phyloP scores from a whole-genome alignment of 2,113 vertebrate species.

The Nycticebus coucang region DNA sequence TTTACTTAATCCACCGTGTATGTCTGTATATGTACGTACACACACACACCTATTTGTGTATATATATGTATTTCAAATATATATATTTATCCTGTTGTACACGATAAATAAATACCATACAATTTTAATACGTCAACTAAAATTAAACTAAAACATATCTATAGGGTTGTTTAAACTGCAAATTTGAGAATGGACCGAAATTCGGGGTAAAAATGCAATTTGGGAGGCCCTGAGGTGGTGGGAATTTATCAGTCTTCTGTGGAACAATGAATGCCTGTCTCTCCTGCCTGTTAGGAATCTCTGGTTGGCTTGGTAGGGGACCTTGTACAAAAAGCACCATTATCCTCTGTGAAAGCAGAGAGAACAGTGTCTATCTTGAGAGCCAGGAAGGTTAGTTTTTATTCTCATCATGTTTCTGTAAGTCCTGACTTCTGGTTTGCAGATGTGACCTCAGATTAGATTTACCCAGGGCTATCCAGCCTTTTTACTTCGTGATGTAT shows the following conservation, averaged over 20 bases:
- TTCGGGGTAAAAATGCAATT: neutral
- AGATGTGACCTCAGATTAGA: neutral
- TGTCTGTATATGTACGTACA: too few relatives aligned
- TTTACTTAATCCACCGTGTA: neutral
- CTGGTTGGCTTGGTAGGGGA: neutral
- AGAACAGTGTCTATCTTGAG: neutral
- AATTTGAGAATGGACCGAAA: too few relatives aligned
- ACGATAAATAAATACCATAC: neutral
- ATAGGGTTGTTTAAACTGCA: neutral
- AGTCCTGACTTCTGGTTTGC: neutral
- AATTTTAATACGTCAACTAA: neutral
- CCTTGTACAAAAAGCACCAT: neutral
- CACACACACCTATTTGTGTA: neutral
- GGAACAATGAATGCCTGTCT: too few relatives aligned
- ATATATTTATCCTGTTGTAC: neutral
- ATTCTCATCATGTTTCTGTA: neutral
- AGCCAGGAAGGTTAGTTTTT: neutral
- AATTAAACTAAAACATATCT: neutral
- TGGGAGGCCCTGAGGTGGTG: too few relatives aligned
- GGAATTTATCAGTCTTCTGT: neutral
- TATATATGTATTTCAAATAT: neutral
- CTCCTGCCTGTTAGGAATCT: too few relatives aligned
- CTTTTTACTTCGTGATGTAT: too few relatives aligned
- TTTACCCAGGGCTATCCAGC: too few relatives aligned
- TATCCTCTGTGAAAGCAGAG: neutral